These are phyloP conservation scores for Phaetusa simplex DNA, from an alignment of 2,113 vertebrate species.

Conservation along the genomic window DNA sequence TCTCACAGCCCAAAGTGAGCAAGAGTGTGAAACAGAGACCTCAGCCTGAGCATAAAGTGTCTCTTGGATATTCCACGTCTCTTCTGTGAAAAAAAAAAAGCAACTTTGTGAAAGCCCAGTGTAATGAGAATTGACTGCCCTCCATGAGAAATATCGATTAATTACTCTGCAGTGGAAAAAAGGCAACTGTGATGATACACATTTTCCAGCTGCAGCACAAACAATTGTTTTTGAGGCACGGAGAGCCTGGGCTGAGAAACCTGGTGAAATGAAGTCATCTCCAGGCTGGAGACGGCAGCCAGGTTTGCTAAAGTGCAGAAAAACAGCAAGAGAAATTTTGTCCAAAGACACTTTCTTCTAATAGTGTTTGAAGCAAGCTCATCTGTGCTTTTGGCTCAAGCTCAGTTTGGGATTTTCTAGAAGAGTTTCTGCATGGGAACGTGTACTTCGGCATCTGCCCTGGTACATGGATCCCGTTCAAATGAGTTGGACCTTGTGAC, in stretches of 20 bases:
- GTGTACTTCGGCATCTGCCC: background rate
- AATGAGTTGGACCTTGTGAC: background rate
- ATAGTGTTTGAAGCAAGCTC: background rate
- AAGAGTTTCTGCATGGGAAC: background rate
- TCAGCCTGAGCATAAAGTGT: background rate
- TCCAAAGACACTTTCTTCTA: background rate
- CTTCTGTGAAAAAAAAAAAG: background rate
- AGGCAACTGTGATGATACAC: background rate
- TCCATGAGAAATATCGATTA: constrained; percentile 17
- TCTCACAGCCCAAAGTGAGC: background rate
- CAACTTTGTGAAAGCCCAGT: background rate
- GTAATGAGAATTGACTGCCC: constrained; percentile 36
- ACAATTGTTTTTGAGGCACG: background rate
- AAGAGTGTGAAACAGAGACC: background rate
- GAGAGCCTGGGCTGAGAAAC: background rate
- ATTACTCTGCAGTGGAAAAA: constrained; percentile 22
- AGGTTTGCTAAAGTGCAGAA: background rate
- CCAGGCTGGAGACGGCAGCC: background rate
- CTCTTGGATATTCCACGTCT: background rate
- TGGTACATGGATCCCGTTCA: background rate
- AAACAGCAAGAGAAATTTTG: background rate
- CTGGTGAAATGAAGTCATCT: background rate
- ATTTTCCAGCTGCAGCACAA: background rate
- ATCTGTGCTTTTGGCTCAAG: background rate
- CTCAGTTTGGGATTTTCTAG: background rate